phyloP scores from a whole-genome alignment of 1,140 invertebrate species.

The Archegozetes longisetosus region DNA sequence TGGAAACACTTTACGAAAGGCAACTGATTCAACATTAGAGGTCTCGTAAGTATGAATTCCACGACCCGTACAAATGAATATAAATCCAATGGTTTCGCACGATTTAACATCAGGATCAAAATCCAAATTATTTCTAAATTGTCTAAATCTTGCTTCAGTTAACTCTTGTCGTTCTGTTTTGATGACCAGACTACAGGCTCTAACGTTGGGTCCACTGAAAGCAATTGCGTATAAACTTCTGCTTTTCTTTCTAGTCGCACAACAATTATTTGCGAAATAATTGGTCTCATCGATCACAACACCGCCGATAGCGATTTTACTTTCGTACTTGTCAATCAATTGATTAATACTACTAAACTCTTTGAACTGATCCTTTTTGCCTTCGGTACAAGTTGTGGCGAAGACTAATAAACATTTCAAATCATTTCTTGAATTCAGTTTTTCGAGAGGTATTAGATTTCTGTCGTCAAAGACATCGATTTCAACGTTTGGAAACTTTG shows the following conservation, averaged over 20 bases:
- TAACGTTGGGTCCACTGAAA: conserved; percentile 25
- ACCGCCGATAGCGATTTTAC: conserved; percentile 25
- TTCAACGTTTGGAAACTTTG: not conserved
- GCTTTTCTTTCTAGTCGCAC: not conserved
- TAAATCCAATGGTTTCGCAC: conserved; percentile 33
- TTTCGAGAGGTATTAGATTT: not conserved
- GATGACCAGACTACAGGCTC: conserved; percentile 27
- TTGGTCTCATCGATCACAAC: conserved; percentile 19
- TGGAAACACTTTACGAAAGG: conserved; percentile 41
- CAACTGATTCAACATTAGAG: conserved; percentile 36
- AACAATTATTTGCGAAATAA: not conserved
- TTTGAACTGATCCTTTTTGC: not conserved
- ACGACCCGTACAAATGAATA: conserved; percentile 41
- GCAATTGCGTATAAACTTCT: conserved; percentile 21
- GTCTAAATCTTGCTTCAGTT: conserved; percentile 22
- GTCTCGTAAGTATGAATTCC: conserved; percentile 29
- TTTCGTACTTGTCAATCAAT: conserved; percentile 14
- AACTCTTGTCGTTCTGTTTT: conserved; percentile 20
- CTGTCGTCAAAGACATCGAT: not conserved
- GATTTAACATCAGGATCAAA: conserved; percentile 24
- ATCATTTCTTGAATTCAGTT: not conserved
- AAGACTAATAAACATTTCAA: not conserved
- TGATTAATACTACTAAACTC: not conserved
- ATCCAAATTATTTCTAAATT: conserved; percentile 23
- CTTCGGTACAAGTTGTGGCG: not conserved